A percentile compares a stretch with the other conserved stretches of the same genome.
These are phyloP conservation scores for Etheostoma perlongum DNA, from an alignment of 2,797 vertebrate species.

Conservation along the genomic window DNA sequence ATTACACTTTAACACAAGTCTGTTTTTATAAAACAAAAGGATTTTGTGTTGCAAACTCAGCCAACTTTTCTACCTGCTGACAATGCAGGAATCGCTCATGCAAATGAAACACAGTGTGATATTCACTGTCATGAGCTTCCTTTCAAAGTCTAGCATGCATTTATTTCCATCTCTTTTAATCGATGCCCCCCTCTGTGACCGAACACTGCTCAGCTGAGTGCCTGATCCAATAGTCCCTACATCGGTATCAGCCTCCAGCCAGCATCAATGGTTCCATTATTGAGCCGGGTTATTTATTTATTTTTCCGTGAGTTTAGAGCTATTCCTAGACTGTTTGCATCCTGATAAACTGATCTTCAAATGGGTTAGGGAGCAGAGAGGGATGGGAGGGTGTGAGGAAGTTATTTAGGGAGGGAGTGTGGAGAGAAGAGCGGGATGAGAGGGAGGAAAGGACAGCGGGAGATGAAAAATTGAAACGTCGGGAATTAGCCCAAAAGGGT, in stretches of 20 bases:
- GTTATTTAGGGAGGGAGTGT: background rate
- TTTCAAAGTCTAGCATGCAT: background rate
- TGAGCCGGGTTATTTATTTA: slow-evolving; percentile 45
- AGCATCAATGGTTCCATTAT: slow-evolving; percentile 63
- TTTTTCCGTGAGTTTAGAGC: slow-evolving; percentile 38
- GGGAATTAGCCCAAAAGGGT: background rate
- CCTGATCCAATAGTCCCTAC: slow-evolving; percentile 37
- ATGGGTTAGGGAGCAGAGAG: slow-evolving; percentile 15
- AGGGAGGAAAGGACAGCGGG: background rate
- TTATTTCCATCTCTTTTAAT: no score
- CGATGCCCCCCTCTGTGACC: background rate
- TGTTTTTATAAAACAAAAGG: no score
- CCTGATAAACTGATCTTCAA: slow-evolving; percentile 44
- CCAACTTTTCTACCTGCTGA: background rate
- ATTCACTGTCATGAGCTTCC: background rate
- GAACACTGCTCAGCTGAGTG: slow-evolving; percentile 27
- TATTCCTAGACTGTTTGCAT: slow-evolving; percentile 46
- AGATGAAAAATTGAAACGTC: slow-evolving; percentile 9
- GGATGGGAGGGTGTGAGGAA: background rate
- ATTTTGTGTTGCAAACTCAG: background rate
- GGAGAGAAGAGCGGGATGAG: background rate
- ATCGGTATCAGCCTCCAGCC: slow-evolving; percentile 40
- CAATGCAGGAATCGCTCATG: background rate
- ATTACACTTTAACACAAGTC: no score
- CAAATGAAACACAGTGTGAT: slow-evolving; percentile 17